phyloP scores from a whole-genome alignment of 2,797 vertebrate species.

The Borostomias antarcticus region DNA sequence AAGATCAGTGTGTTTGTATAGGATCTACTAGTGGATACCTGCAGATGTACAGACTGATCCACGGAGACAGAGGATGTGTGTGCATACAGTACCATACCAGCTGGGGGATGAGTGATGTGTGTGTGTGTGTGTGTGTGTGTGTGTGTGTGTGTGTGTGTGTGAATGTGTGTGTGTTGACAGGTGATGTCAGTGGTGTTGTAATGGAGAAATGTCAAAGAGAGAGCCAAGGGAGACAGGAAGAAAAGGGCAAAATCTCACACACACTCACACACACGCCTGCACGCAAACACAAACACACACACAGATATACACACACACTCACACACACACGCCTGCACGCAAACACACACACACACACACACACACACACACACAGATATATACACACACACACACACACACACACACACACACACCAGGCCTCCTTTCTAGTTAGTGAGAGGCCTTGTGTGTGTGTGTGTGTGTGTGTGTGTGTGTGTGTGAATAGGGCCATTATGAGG shows the following conservation, averaged over 20 bases:
- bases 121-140: conserved; percentile 6
- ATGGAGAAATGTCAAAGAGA: conserved; percentile 28
- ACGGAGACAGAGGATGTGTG: conserved; percentile 26
- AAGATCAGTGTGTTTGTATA: background rate
- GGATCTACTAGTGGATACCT: conserved; percentile 13
- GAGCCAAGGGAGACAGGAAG: conserved; percentile 12
- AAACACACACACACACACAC: no score
- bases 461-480: background rate
- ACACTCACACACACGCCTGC: background rate
- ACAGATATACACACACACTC: background rate
- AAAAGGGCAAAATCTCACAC: background rate
- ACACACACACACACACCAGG: background rate
- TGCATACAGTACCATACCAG: background rate
- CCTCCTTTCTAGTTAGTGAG: background rate
- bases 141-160: background rate
- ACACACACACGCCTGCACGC: no score
- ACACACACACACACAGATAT: conserved; percentile 10
- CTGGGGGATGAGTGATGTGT: background rate
- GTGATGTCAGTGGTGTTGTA: conserved; percentile 38
- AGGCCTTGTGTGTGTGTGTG: background rate
- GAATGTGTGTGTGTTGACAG: conserved; percentile 3
- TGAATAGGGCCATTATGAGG: conserved; percentile 4
- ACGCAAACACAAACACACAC: conserved; percentile 13
- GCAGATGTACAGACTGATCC: background rate
- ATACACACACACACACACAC: conserved; percentile 12